These are phyloP conservation scores for Timema podura DNA, from an alignment of 2,888 invertebrate genomes.

Conservation along the genomic window DNA sequence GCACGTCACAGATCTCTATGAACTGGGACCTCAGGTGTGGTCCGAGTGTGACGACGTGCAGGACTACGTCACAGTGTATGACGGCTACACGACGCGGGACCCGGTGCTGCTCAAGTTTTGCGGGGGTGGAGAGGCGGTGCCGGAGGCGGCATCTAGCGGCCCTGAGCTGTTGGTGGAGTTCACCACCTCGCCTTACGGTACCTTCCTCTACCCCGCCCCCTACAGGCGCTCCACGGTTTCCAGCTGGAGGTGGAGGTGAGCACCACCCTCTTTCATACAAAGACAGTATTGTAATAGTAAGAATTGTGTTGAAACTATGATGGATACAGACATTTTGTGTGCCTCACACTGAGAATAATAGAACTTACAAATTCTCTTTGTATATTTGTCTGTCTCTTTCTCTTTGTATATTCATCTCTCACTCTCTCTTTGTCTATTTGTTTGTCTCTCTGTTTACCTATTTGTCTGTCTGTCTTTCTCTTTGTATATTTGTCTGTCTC, in stretches of 20 bases:
- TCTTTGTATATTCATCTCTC: too few species aligned
- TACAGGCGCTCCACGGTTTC: constrained; percentile 79
- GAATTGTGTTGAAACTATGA: too few species aligned
- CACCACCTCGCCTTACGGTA: constrained; percentile 84
- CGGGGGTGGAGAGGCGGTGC: constrained; percentile 75
- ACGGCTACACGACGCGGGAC: constrained; percentile 83
- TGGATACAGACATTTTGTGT: too few species aligned
- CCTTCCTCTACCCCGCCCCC: constrained; percentile 77
- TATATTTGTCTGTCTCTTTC: too few species aligned
- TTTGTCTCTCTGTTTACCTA: too few species aligned
- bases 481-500: too few species aligned
- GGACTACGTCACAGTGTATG: constrained; percentile 85
- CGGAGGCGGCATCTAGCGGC: constrained; percentile 80
- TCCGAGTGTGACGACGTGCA: constrained; percentile 80
- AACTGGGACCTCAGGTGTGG: constrained; percentile 49
- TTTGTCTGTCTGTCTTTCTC: too few species aligned
- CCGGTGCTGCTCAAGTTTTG: constrained; percentile 86
- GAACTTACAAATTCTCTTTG: too few species aligned
- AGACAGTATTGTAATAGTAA: too few species aligned
- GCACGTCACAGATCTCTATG: too few species aligned
- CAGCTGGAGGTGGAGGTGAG: constrained; percentile 76
- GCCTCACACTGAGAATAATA: too few species aligned
- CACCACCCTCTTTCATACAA: neutral
- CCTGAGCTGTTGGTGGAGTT: constrained; percentile 86
- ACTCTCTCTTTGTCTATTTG: too few species aligned